Evolutionary conservation across 2,888 invertebrate genomes (phyloP), one percentile per base, ranked within the genome.

Genomic region (Xiphydria camelus): DNA sequence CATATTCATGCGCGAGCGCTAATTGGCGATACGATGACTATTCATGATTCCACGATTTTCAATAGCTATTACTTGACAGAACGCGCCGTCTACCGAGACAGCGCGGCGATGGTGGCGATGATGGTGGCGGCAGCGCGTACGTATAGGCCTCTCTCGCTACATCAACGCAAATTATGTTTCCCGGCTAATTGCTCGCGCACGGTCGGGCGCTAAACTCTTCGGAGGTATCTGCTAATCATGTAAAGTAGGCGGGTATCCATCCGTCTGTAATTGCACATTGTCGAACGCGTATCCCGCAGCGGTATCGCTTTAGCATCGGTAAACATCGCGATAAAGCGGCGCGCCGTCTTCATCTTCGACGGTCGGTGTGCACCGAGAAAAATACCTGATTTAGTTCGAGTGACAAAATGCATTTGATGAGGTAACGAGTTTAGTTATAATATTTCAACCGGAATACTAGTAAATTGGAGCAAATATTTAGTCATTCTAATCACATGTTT

Each of bases 1-100:
- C 71, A 72, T 73, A 73, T 70, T 73, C 67, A 73, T 68, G 53
- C 51, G 53, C 46, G 55, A 52, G 55, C 62, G 68, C 66, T 68
- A 73, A 71, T 71, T 74, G 71, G 62, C 68, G 67, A 67, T 69
- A 61, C 62, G 64, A 68, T 68, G 68, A 68, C 64, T 72, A 72
- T 71, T 70, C 71, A 68, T 70, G 70, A 70, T 66, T 67, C 66
- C 64, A 67, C 66, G 67, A 70, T 71, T 73, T 72, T 69, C 70
- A 69, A 70, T 72, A 64, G 62, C 59, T 43, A 55, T 58, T 63
- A 66, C 61, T 62, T 58, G 61, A 68, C 61, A 62, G 60, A 36
- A 50, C 17, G 45, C 21, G 36, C 31, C 29, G 29, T 29, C 29
- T 29, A 29, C 14, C 29, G 12, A 12, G 29, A 29, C 29, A 12